Evolutionary conservation across 2,888 invertebrate genomes (phyloP).

Genomic region (Rhabditophanes sp.): DNA sequence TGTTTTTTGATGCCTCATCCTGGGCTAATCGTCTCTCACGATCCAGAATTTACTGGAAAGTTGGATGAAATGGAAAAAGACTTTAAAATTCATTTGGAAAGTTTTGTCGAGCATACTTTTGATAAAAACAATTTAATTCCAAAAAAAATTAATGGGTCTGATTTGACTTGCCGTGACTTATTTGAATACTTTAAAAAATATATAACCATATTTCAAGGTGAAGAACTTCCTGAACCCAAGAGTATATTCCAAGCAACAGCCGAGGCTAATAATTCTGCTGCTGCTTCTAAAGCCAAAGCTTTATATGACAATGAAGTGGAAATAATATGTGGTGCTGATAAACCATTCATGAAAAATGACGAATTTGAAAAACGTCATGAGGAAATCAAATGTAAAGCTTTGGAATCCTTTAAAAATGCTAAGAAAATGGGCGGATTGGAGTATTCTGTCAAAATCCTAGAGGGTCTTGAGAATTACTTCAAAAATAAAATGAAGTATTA

Average conservation of each 20-base stretch:
- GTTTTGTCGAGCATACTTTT: conserved; percentile 73
- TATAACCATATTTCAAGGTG: conserved; percentile 88
- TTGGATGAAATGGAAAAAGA: conserved; percentile 83
- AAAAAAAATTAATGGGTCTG: conserved; percentile 86
- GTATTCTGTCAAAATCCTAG: conserved; percentile 71
- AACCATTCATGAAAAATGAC: conserved; percentile 74
- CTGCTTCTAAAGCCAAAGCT: conserved; percentile 59
- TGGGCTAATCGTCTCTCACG: conserved; percentile 85
- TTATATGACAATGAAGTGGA: conserved; percentile 79
- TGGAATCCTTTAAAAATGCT: conserved; percentile 58
- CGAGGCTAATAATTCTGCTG: conserved; percentile 92
- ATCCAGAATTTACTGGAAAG: no score
- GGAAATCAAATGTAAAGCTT: conserved; percentile 54
- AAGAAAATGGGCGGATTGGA: conserved; percentile 97
- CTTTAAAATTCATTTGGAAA: conserved; percentile 70
- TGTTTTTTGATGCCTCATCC: conserved; percentile 98
- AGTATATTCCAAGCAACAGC: conserved; percentile 99
- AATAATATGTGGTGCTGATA: conserved; percentile 75
- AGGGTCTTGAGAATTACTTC: conserved; percentile 62
- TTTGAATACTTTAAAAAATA: conserved; percentile 95
- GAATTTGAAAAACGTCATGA: conserved; percentile 71
- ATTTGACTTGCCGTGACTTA: conserved; percentile 76
- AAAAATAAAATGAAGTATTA: no score
- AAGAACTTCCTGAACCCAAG: conserved; percentile 94
- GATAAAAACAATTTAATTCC: conserved; percentile 76